phyloP scores from a whole-genome alignment of 2,113 vertebrate genomes.

The Microtus pennsylvanicus region DNA sequence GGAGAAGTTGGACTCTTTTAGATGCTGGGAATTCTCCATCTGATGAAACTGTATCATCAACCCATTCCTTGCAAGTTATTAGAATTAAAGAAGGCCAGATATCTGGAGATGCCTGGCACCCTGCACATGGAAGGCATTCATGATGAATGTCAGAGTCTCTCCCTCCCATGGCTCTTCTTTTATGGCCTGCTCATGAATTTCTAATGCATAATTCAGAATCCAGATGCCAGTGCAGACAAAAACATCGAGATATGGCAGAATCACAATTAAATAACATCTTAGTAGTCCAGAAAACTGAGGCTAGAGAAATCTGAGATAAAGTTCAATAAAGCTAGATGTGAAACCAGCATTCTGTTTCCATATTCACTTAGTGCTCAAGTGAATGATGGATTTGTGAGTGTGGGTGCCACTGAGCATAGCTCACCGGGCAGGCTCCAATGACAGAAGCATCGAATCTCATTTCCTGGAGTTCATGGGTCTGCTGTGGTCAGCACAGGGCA shows the following conservation, averaged over 20 bases:
- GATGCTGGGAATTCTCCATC: not conserved
- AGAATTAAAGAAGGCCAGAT: slow-evolving; percentile 42
- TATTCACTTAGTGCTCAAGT: not conserved
- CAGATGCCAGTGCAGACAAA: slow-evolving; percentile 59
- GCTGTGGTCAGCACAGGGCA: not conserved
- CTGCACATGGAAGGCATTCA: slow-evolving; percentile 10
- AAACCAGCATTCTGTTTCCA: not conserved
- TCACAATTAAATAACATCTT: slow-evolving; percentile 56
- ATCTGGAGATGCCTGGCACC: not conserved
- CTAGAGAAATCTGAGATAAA: slow-evolving; percentile 7
- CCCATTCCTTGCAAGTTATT: not conserved
- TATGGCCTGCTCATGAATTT: slow-evolving; percentile 42
- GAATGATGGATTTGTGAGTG: not conserved
- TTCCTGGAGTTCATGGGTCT: not conserved
- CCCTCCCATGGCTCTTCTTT: slow-evolving; percentile 35
- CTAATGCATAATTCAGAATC: slow-evolving; percentile 69
- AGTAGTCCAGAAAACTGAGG: not conserved
- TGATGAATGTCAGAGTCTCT: not conserved
- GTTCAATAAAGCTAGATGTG: not conserved
- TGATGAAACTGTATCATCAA: not conserved
- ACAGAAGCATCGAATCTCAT: not conserved
- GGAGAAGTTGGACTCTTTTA: not conserved
- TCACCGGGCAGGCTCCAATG: not conserved
- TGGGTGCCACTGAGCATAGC: not conserved
- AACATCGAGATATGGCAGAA: slow-evolving; percentile 46